Base-by-base conservation (phyloP, 2,888 invertebrate genomes). In the Acanthosoma haemorrhoidale region DNA sequence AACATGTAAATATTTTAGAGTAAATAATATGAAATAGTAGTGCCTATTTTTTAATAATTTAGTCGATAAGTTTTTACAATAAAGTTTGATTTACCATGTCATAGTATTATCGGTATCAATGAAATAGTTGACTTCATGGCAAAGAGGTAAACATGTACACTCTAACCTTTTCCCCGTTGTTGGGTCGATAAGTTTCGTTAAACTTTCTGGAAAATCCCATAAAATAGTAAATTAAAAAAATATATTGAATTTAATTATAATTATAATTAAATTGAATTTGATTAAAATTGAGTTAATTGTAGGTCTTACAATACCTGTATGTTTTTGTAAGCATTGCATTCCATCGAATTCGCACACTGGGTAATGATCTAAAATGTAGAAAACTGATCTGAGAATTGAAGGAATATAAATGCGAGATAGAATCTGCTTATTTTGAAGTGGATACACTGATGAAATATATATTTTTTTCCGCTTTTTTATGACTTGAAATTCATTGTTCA, bases 61-160 rank as follows among this genome's bases (percentile, higher is more conserved):
- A 57, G 36, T 13, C 4, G 11, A 57, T 8, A 18, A 16, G 57
- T 4, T 5, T 18, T 11, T 57, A 21, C 11, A 8, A 15, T 4
- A 5, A 11, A 34, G 5, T n/a, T 16, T n/a, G 15, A 3, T 8
- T 64, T 25, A 64, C 64, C 64, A 67, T 67, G 9, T 18, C 67
- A 67, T 67, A 13, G 67, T 67, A 13, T 67, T 57, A 16, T 67
- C 67, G 2, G 51, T 29, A 71, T 88, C 87, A n/a, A 88, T 80
- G 9, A 86, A 83, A 75, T 87, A 89, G 77, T 86, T 88, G 1
- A 87, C 86, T 75, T 89, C 88, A 75, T 89, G 86, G 75, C 89
- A 90, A 73, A 88, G 84, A 11, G 88, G 84, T 68, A 84, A 79
- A 76, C 90, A 90, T 36, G 83, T 83, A 76, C 90, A 90, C 0